phyloP scores from a whole-genome alignment of 2,888 invertebrate genomes.

The Matsumyia berberina region DNA sequence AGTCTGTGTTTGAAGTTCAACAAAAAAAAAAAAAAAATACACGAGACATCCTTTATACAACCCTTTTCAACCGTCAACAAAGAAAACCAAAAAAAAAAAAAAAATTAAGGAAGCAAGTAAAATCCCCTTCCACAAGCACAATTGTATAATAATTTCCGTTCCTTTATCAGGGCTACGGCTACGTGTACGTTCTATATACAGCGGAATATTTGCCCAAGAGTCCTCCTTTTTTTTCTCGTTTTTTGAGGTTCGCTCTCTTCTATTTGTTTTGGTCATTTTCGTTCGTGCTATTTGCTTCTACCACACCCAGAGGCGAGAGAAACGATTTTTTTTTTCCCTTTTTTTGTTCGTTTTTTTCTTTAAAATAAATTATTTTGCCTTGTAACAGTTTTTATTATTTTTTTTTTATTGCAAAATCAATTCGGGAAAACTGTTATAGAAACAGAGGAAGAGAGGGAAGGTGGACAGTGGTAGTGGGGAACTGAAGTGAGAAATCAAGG shows the following conservation, averaged over 20 bases:
- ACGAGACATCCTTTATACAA: constrained; percentile 64
- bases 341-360: constrained; percentile 19
- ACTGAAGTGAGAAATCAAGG: constrained; percentile 6
- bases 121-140: constrained; percentile 33
- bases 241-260: constrained; percentile 39
- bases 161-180: constrained; percentile 46
- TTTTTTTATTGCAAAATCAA: constrained; percentile 62
- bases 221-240: constrained; percentile 29
- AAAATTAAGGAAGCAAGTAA: constrained; percentile 10
- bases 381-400: constrained; percentile 53
- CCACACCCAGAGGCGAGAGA: constrained; percentile 61
- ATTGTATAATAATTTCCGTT: constrained; percentile 72
- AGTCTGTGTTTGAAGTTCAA: constrained; percentile 60
- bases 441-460: neutral
- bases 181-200: neutral
- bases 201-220: constrained; percentile 46
- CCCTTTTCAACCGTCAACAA: constrained; percentile 69
- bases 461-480: neutral
- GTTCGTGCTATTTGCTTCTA: constrained; percentile 66
- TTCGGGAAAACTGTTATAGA: constrained; percentile 56
- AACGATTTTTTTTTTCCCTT: constrained; percentile 30
- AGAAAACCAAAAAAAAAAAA: constrained; percentile 43
- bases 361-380: constrained; percentile 19
- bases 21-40: constrained; percentile 20
- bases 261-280: constrained; percentile 73